These are phyloP conservation scores for Verasper variegatus DNA, from an alignment of 2,113 vertebrate species.

Conservation along the genomic window DNA sequence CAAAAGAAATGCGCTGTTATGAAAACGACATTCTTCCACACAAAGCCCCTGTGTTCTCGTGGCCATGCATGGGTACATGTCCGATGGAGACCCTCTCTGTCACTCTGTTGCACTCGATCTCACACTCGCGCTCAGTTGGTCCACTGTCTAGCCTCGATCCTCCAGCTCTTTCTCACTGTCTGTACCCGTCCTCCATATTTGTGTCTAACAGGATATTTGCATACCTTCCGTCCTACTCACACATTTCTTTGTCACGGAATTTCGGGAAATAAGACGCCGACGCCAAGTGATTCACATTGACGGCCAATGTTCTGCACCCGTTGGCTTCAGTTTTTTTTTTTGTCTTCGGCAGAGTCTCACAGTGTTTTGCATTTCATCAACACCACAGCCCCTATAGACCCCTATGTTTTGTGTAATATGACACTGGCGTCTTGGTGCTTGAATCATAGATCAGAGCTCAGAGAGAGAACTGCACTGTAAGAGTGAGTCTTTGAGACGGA, in stretches of 20 bases:
- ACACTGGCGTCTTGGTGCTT: background rate
- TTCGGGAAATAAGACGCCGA: slow-evolving; percentile 62
- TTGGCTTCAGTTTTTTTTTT: slow-evolving; percentile 21
- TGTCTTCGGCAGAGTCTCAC: slow-evolving; percentile 6
- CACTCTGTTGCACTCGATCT: slow-evolving; percentile 53
- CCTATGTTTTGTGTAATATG: slow-evolving; percentile 17
- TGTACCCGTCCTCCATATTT: slow-evolving; percentile 52
- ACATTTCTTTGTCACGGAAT: slow-evolving; percentile 60
- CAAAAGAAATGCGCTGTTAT: slow-evolving; percentile 80
- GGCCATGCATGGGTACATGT: slow-evolving; percentile 70
- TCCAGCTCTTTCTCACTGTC: slow-evolving; percentile 43
- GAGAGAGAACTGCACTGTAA: background rate
- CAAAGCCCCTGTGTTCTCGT: slow-evolving; percentile 82
- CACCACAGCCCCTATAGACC: background rate
- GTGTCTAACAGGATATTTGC: slow-evolving; percentile 70
- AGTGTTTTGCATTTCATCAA: slow-evolving; percentile 25
- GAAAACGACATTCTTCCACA: slow-evolving; percentile 83
- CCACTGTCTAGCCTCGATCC: slow-evolving; percentile 56
- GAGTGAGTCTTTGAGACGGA: no score
- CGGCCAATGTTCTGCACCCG: slow-evolving; percentile 28
- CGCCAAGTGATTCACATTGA: slow-evolving; percentile 68
- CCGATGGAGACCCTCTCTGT: slow-evolving; percentile 60
- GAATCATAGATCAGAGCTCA: slow-evolving; percentile 9
- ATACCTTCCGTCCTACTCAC: slow-evolving; percentile 74
- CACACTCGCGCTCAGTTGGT: slow-evolving; percentile 63